Evolutionary conservation across 53 echinoderm and acorn worm genomes (phyloP).

Genomic region (Glandiceps talaboti): DNA sequence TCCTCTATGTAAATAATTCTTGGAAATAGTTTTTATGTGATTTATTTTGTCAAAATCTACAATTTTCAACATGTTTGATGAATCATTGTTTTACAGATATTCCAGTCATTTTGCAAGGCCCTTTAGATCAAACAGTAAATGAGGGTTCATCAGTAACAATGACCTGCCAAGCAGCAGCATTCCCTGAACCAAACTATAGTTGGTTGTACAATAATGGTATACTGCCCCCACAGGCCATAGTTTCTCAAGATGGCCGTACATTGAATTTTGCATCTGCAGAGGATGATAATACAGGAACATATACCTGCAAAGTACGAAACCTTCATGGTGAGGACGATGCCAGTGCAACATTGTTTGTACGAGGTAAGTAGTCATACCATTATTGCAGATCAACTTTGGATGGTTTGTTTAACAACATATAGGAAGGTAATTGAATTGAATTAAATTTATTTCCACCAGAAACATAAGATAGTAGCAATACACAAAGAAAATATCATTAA

Average conservation of each 20-base stretch:
- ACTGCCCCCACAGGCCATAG: conserved; percentile 53
- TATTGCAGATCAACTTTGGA: not conserved
- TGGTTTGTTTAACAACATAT: not conserved
- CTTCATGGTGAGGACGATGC: conserved; percentile 41
- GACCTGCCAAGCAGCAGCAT: conserved; percentile 58
- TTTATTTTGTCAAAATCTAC: no score
- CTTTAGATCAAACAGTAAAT: conserved; percentile 58
- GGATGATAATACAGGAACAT: conserved; percentile 27
- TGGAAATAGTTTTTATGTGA: no score
- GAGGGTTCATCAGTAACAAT: conserved; percentile 62
- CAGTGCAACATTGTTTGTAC: conserved; percentile 46
- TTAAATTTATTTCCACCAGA: no score
- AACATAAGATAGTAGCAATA: no score
- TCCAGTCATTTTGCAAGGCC: conserved; percentile 42
- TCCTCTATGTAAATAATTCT: no score
- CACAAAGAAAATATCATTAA: no score
- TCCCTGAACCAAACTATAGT: conserved; percentile 42
- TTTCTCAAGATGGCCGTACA: conserved; percentile 37
- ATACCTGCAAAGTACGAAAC: conserved; percentile 59
- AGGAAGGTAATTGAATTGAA: not conserved
- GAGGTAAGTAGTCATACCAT: conserved; percentile 40
- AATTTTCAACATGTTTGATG: no score
- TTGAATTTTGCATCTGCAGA: conserved; percentile 46
- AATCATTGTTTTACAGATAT: conserved; percentile 38
- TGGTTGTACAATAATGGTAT: conserved; percentile 63